Evolutionary conservation across 37 sponge, comb jelly and placozoan genomes (phyloP).

Genomic region (Tethya wilhelma): DNA sequence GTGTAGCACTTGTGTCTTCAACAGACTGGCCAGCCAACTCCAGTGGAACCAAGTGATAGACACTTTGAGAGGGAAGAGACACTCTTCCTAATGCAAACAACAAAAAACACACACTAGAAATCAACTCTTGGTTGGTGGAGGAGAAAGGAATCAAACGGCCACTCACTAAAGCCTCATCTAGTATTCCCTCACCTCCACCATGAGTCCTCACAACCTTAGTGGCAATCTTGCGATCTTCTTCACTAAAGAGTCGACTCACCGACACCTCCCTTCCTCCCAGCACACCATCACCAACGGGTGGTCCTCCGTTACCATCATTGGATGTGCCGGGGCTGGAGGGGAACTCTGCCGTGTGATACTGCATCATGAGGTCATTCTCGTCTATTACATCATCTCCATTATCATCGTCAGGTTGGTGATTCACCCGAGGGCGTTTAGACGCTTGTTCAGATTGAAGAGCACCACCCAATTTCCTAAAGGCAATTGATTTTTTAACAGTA

Average conservation of each 20-base stretch:
- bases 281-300: slow-evolving; percentile 7
- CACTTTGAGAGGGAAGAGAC: too few relatives aligned
- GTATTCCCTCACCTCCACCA: slow-evolving; percentile 14
- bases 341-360: not conserved
- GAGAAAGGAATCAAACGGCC: too few relatives aligned
- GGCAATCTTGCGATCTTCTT: slow-evolving; percentile 10
- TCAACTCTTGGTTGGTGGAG: too few relatives aligned
- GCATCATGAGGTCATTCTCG: slow-evolving; percentile 8
- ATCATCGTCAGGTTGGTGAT: not conserved
- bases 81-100: too few relatives aligned
- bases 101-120: too few relatives aligned
- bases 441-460: not conserved
- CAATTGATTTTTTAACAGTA: too few relatives aligned
- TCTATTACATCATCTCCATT: not conserved
- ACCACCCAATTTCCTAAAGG: not conserved
- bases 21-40: slow-evolving; percentile 11
- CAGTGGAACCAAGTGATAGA: slow-evolving; percentile 37
- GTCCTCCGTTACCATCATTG: slow-evolving; percentile 1
- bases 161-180: slow-evolving; percentile 2
- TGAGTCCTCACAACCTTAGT: slow-evolving; percentile 4
- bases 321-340: too few relatives aligned
- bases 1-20: not conserved
- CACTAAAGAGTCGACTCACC: slow-evolving; percentile 19
- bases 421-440: not conserved
- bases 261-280: slow-evolving; percentile 27